Percentiles rank a stretch among this genome's conserved stretches.
These are phyloP conservation scores for Suillia variegata DNA, from an alignment of 2,888 invertebrate genomes.

Conservation along the genomic window DNA sequence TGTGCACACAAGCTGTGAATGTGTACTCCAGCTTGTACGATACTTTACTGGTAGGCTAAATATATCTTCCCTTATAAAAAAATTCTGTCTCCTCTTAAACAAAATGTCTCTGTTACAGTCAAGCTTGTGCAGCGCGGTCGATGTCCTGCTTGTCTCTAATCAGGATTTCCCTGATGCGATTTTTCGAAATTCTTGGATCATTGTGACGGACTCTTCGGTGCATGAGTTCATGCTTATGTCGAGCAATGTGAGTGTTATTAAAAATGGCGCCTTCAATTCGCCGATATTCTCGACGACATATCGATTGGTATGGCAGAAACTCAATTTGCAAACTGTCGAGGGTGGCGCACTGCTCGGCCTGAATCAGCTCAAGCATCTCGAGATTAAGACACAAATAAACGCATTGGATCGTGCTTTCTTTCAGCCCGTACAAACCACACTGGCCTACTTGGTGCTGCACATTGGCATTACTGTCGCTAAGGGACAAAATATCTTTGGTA, in stretches of 20 bases:
- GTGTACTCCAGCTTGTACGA: too few species aligned
- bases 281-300: constrained; percentile 41
- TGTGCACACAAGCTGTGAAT: constrained; percentile 26
- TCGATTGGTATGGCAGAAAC: constrained; percentile 31
- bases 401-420: constrained; percentile 41
- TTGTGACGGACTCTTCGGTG: constrained; percentile 20
- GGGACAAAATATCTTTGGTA: constrained; percentile 40
- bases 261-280: constrained; percentile 44
- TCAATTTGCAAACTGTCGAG: constrained; percentile 35
- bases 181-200: constrained; percentile 30
- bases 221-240: constrained; percentile 35
- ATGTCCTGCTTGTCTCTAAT: constrained; percentile 21
- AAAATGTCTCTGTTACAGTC: too few species aligned
- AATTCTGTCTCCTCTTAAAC: too few species aligned
- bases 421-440: constrained; percentile 49
- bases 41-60: too few species aligned
- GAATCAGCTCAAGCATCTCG: constrained; percentile 38
- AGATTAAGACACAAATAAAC: constrained; percentile 35
- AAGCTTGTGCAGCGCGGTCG: constrained; percentile 26
- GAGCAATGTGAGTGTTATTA: constrained; percentile 34
- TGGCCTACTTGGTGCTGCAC: constrained; percentile 41
- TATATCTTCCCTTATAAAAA: too few species aligned
- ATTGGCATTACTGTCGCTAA: constrained; percentile 32
- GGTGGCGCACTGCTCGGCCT: constrained; percentile 48
- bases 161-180: constrained; percentile 20